These are phyloP conservation scores for Papilio xuthus DNA, from an alignment of 1,140 invertebrate genomes.

Conservation along the genomic window DNA sequence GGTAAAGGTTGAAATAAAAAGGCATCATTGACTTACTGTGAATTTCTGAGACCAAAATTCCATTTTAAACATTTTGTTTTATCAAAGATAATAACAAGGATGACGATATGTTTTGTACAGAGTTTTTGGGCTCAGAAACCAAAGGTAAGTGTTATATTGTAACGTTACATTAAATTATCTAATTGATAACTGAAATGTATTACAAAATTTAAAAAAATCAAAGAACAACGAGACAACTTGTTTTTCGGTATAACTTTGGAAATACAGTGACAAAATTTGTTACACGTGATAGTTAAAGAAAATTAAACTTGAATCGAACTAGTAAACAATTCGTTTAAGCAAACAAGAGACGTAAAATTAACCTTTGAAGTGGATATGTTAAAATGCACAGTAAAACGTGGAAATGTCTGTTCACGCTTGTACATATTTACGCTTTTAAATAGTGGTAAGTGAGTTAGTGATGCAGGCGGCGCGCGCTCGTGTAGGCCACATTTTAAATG, in stretches of 20 bases:
- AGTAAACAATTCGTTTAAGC: neutral
- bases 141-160: neutral
- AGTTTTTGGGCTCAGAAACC: too few species aligned
- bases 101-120: too few species aligned
- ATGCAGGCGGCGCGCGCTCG: constrained; percentile 41
- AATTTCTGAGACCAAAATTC: too few species aligned
- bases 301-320: neutral
- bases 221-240: too few species aligned
- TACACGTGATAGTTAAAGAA: neutral
- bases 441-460: constrained; percentile 57
- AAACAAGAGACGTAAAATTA: constrained; percentile 13
- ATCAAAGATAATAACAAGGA: too few species aligned
- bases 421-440: constrained; percentile 50
- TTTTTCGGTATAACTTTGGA: too few species aligned
- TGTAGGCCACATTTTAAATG: constrained; percentile 50
- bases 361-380: constrained; percentile 6
- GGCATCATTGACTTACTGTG: neutral
- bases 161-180: neutral
- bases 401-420: neutral
- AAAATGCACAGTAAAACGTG: constrained; percentile 27
- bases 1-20: constrained; percentile 19
- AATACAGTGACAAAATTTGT: neutral
- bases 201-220: too few species aligned
- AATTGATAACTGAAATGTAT: neutral
- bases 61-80: too few species aligned